Percentiles rank a stretch among this genome's conserved stretches.
Evolutionary conservation across 2,888 invertebrate genomes (phyloP).

Genomic region (Aphrophora alni): DNA sequence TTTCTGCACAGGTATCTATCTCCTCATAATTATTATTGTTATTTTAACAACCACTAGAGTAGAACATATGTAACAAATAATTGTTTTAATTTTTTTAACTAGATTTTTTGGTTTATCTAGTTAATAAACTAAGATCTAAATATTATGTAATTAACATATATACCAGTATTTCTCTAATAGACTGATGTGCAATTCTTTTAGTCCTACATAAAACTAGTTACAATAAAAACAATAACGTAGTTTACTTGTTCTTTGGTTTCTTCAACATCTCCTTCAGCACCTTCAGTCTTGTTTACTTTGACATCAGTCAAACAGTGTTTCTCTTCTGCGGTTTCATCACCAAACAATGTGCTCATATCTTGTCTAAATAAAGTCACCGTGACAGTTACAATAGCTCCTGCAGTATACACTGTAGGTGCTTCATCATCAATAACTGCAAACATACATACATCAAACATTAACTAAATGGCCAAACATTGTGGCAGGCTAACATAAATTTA

Average conservation of each 20-base stretch:
- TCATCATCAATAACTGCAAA: constrained; percentile 93
- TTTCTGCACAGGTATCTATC: no score
- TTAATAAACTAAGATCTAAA: no score
- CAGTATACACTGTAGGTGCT: constrained; percentile 94
- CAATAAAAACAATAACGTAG: neutral
- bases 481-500: neutral
- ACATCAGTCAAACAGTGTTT: constrained; percentile 58
- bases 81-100: no score
- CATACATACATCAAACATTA: constrained; percentile 16
- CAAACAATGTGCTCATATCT: constrained; percentile 84
- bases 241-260: constrained; percentile 35
- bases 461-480: constrained; percentile 15
- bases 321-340: constrained; percentile 75
- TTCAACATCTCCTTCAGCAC: constrained; percentile 64
- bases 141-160: no score
- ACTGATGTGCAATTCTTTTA: no score
- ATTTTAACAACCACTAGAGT: no score
- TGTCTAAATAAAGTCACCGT: constrained; percentile 85
- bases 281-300: constrained; percentile 55
- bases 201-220: no score
- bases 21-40: no score
- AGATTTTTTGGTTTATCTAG: no score
- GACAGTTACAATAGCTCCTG: constrained; percentile 97
- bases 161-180: no score
- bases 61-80: no score